A percentile compares a stretch with the other conserved stretches of the same genome.
phyloP scores from a whole-genome alignment of 2,113 vertebrate genomes.

The Odobenus rosmarus region DNA sequence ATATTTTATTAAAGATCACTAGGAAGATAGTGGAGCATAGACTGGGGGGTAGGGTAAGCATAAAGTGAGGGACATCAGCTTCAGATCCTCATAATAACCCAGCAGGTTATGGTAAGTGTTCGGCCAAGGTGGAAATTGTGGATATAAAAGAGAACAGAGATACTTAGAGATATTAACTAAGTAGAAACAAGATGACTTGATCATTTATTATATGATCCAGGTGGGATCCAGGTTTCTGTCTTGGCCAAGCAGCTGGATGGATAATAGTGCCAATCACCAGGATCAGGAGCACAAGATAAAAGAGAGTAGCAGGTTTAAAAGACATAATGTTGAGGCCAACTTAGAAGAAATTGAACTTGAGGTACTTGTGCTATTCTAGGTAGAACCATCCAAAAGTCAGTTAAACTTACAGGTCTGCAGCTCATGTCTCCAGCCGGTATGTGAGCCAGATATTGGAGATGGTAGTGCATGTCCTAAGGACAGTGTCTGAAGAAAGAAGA shows the following conservation, averaged over 20 bases:
- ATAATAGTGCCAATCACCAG: neutral
- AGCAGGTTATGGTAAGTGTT: neutral
- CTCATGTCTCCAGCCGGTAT: neutral
- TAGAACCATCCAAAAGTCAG: neutral
- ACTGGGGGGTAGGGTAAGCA: neutral
- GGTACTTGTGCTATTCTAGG: neutral
- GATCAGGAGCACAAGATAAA: neutral
- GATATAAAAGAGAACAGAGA: constrained; percentile 2
- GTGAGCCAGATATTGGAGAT: neutral
- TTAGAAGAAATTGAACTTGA: neutral
- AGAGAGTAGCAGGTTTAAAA: neutral
- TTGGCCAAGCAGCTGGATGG: neutral
- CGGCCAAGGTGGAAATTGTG: neutral
- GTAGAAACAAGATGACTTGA: neutral
- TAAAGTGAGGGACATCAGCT: neutral
- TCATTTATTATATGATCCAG: neutral
- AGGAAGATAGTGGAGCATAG: neutral
- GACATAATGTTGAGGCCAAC: neutral
- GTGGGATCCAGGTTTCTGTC: neutral
- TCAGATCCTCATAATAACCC: neutral
- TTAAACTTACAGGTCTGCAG: neutral
- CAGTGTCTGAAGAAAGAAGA: neutral
- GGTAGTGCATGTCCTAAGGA: neutral
- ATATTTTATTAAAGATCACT: neutral
- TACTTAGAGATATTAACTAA: neutral